phyloP scores from a whole-genome alignment of 2,797 vertebrate species.

The Poecilia gillii region DNA sequence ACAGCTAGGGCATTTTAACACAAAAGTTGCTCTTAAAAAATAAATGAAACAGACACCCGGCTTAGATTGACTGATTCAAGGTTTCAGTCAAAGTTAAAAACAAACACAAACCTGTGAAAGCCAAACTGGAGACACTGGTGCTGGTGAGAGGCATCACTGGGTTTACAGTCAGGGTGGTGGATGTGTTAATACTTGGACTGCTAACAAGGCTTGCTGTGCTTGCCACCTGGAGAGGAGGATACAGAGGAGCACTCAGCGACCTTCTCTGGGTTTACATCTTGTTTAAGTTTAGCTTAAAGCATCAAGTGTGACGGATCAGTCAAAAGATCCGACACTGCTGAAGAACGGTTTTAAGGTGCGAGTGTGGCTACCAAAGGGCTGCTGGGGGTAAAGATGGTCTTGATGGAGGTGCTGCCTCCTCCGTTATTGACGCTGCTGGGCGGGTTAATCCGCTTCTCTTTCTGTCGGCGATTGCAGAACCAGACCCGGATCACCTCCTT shows the following conservation, averaged over 20 bases:
- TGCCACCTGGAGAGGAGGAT: conserved; percentile 84
- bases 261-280: not conserved
- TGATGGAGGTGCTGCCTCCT: conserved; percentile 91
- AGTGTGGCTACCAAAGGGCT: conserved; percentile 88
- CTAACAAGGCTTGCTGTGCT: conserved; percentile 98
- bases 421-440: conserved; percentile 89
- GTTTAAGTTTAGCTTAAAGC: not conserved
- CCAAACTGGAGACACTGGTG: conserved; percentile 87
- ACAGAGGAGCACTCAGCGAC: not conserved
- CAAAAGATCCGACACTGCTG: not conserved
- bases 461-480: conserved; percentile 99
- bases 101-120: conserved; percentile 87
- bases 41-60: not conserved
- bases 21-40: not conserved
- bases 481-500: conserved; percentile 99
- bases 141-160: conserved; percentile 95
- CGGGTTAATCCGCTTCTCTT: conserved; percentile 98
- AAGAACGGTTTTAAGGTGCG: not conserved
- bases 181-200: conserved; percentile 87
- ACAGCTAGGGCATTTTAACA: not conserved
- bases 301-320: not conserved
- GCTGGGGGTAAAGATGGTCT: conserved; percentile 94
- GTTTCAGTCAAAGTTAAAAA: not conserved
- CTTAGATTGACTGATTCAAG: not conserved
- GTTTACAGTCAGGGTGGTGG: conserved; percentile 96